These are phyloP conservation scores for Ispidina picta DNA, from an alignment of 2,797 vertebrate genomes.

Conservation along the genomic window DNA sequence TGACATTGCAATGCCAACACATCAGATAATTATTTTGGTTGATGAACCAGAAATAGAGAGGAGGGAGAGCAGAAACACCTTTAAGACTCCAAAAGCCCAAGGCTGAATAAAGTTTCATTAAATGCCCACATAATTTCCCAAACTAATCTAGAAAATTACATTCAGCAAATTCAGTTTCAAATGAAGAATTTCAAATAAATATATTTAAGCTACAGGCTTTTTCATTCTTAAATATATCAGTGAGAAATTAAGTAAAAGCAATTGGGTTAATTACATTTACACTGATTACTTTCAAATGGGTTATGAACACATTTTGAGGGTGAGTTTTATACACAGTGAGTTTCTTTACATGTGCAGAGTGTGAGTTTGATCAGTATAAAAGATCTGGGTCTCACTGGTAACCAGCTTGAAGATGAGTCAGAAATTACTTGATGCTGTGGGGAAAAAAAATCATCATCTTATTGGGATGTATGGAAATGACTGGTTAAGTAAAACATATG, in stretches of 20 bases:
- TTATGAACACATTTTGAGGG: background rate
- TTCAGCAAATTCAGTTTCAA: background rate
- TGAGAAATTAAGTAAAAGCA: background rate
- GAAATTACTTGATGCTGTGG: too few species aligned
- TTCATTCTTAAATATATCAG: background rate
- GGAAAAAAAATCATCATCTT: background rate
- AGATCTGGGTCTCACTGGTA: background rate
- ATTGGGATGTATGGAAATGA: rapidly evolving
- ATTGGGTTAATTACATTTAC: background rate
- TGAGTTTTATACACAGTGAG: background rate
- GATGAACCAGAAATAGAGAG: background rate
- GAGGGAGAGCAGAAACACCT: background rate
- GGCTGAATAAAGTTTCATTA: background rate
- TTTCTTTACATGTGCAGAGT: background rate
- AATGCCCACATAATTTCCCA: background rate
- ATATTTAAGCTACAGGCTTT: background rate
- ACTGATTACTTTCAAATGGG: background rate
- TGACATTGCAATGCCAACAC: background rate
- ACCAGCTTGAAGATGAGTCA: background rate
- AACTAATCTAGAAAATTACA: background rate
- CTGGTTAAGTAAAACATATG: background rate
- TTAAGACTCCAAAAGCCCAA: background rate
- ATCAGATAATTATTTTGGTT: background rate
- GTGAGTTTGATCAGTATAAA: background rate
- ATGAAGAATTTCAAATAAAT: background rate